phyloP scores from a whole-genome alignment of 2,113 vertebrate species.

The Dasyprocta punctata region DNA sequence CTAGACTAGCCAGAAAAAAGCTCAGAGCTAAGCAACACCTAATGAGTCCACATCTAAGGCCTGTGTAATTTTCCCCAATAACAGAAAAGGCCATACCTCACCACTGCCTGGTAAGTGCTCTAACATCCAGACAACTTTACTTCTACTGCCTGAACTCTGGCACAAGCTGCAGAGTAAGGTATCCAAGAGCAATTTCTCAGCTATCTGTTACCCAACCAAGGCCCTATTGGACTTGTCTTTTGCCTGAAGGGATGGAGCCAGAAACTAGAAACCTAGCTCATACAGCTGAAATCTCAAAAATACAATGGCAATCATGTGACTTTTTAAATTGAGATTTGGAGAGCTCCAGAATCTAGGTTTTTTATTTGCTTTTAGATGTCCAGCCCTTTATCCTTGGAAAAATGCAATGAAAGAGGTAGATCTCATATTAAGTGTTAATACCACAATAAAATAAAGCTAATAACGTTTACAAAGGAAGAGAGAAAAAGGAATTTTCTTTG shows the following conservation, averaged over 20 bases:
- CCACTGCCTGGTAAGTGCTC: neutral
- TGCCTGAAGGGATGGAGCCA: neutral
- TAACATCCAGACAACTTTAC: neutral
- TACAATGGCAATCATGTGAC: neutral
- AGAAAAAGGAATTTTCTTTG: neutral
- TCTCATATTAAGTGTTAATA: neutral
- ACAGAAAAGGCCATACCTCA: neutral
- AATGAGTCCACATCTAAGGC: neutral
- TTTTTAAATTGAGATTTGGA: neutral
- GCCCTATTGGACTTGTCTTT: neutral
- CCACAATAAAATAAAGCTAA: neutral
- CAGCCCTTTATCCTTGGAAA: neutral
- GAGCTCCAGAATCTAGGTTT: neutral
- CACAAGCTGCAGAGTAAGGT: accelerated
- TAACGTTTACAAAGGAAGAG: neutral
- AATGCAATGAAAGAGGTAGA: neutral
- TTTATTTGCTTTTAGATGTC: neutral
- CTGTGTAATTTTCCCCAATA: neutral
- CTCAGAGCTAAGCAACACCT: too few relatives aligned
- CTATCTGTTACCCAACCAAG: too few relatives aligned
- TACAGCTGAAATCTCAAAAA: neutral
- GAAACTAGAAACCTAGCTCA: neutral
- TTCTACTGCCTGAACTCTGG: neutral
- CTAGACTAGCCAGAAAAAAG: neutral
- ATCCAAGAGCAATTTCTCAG: neutral